Base-by-base conservation (phyloP, 2,113 vertebrate genomes). In the Benitochromis conjunctus region DNA sequence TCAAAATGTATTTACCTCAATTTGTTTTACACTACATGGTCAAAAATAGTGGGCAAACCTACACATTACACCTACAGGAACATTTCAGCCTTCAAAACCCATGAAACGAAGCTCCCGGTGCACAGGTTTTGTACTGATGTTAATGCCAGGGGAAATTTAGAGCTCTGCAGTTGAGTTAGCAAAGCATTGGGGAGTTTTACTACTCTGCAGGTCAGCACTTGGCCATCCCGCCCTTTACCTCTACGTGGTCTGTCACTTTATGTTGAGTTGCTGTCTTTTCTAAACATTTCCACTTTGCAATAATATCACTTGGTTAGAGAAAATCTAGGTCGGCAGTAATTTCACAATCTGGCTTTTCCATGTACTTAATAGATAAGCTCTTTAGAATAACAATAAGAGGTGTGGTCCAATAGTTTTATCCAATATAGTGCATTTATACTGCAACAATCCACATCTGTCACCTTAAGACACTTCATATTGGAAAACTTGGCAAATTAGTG, bases 281-380 rank as follows among this genome's bases (percentile, higher is more conserved):
- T 69, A 41, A 69, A 69, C 7, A 21, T 38, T 66, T 41, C 36
- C 34, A 24, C 19, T 66, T 14, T 41, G n/a, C 11, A 66, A 41
- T 66, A 66, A 66, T 9, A 69, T 41, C 36, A 41, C 36, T 43
- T 69, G 38, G 43, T 69, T 1, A 16, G 43, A 69, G 64, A 43
- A 43, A 43, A 43, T 69, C n/a, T 16, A 16, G 41, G 36, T 24
- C 0, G 12, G 64, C 6, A 0, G 7, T 24, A 38, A 69, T 4
- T 24, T 43, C 38, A 43, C n/a, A 21, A 24, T 24, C n/a, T 66
- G 36, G n/a, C 36, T 43, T 69, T 41, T 43, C 38, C 5, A 43
- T 41, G 21, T 8, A 41, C 36, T 21, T 41, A 36, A 64, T n/a
- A n/a, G 9, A 41, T 0, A 41, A 69, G 11, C 62, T 14, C 7